Evolutionary conservation across 2,888 invertebrate genomes (phyloP).

Genomic region (Amphipoea lucens): DNA sequence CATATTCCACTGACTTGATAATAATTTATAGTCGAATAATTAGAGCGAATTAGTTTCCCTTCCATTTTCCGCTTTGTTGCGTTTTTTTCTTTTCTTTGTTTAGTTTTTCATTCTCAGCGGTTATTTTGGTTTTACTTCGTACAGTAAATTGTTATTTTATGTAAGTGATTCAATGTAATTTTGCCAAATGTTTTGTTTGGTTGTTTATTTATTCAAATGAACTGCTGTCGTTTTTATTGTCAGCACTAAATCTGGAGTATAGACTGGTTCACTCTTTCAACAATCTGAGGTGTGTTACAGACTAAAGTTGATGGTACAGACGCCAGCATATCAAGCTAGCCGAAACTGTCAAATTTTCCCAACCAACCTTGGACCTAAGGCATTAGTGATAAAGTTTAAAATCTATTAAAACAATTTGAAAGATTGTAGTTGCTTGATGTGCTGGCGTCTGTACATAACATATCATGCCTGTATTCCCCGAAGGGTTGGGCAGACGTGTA

Average conservation of each 20-base stretch:
- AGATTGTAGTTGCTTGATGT: no score
- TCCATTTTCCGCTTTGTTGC: conserved; percentile 17
- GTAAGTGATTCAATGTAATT: not conserved
- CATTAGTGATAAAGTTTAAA: no score
- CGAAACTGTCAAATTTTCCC: no score
- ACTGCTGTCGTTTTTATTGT: not conserved
- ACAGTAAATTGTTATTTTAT: conserved; percentile 1
- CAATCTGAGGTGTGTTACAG: not conserved
- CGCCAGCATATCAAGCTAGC: no score
- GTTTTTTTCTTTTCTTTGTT: conserved; percentile 16
- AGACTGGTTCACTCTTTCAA: not conserved
- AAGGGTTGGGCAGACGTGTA: not conserved
- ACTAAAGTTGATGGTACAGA: not conserved
- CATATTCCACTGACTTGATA: conserved; percentile 27
- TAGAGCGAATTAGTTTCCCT: conserved; percentile 23
- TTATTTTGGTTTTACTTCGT: conserved; percentile 25
- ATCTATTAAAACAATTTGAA: no score
- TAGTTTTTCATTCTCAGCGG: conserved; percentile 15
- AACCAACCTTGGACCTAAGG: no score
- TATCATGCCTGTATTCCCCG: no score
- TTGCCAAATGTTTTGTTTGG: conserved; percentile 4
- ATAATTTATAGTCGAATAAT: conserved; percentile 28
- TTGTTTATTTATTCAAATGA: not conserved
- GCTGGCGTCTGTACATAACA: not conserved
- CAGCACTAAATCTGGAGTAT: not conserved